These are phyloP conservation scores for Pterobdella sp. DNA, from an alignment of 2,888 invertebrate genomes.

Conservation along the genomic window DNA sequence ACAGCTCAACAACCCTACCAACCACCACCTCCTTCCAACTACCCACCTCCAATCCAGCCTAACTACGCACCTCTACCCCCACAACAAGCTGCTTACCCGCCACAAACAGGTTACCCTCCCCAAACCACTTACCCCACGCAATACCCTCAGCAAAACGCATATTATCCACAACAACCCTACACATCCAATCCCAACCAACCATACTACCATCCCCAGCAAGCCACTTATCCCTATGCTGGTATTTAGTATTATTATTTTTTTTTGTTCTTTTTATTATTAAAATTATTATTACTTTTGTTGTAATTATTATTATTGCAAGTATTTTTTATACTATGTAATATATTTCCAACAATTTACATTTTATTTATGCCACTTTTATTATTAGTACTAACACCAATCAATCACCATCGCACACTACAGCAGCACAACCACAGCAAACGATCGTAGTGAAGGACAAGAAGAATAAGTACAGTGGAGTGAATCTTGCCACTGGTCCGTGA, in stretches of 20 bases:
- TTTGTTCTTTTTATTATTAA: neutral
- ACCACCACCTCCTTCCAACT: neutral
- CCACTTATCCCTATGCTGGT: constrained; percentile 25
- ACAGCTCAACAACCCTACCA: neutral
- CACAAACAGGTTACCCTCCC: constrained; percentile 4
- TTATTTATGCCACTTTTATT: too few species aligned
- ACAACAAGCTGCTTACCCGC: constrained; percentile 7
- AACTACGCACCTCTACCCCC: constrained; percentile 9
- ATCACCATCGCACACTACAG: too few species aligned
- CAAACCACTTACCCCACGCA: neutral
- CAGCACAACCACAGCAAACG: constrained; percentile 18
- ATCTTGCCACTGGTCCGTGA: neutral
- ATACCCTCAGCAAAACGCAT: constrained; percentile 11
- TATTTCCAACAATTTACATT: too few species aligned
- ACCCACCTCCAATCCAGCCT: constrained; percentile 18
- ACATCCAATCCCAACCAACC: neutral
- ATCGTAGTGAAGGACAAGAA: constrained; percentile 21
- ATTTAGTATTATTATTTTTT: too few species aligned
- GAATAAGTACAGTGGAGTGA: constrained; percentile 13
- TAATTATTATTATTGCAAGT: constrained; percentile 1
- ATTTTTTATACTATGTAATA: neutral
- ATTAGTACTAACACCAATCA: too few species aligned
- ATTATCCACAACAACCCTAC: constrained; percentile 12
- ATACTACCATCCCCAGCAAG: constrained; percentile 15
- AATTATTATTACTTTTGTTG: neutral